Conservation (phyloP, 1,140 invertebrate genomes). For the Dysdera silvatica region DNA sequence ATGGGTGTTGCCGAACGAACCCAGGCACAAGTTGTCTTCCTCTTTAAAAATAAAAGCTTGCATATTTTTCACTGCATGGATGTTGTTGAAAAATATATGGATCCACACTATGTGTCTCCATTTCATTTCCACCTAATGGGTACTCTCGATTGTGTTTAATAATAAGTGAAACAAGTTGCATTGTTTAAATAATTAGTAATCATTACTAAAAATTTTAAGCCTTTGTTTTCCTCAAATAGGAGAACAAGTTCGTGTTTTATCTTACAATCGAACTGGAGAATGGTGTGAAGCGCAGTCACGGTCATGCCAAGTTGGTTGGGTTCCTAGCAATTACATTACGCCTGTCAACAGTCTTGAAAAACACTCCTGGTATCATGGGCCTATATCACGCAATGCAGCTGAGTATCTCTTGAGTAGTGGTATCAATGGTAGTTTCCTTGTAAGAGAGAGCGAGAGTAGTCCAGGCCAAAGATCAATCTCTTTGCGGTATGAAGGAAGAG, state of each 20-base stretch:
- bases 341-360: constrained; percentile 98
- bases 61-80: no score
- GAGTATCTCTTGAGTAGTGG: constrained; percentile 96
- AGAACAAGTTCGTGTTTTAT: constrained; percentile 91
- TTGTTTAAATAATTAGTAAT: no score
- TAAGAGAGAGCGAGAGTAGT: constrained; percentile 93
- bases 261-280: constrained; percentile 97
- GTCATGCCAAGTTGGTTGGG: constrained; percentile 89
- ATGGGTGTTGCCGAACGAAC: no score
- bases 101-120: background rate
- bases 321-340: constrained; percentile 95
- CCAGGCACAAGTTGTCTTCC: no score
- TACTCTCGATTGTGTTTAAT: background rate
- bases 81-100: no score
- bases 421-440: constrained; percentile 97
- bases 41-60: no score
- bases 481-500: constrained; percentile 72
- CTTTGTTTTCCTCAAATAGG: constrained; percentile 56
- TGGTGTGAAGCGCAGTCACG: constrained; percentile 97
- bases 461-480: constrained; percentile 96
- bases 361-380: constrained; percentile 98
- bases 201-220: no score
- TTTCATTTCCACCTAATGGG: background rate
- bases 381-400: constrained; percentile 87
- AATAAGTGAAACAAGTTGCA: no score